Evolutionary conservation across 2,888 invertebrate genomes (phyloP).

Genomic region (Tetrapedia diversipes): DNA sequence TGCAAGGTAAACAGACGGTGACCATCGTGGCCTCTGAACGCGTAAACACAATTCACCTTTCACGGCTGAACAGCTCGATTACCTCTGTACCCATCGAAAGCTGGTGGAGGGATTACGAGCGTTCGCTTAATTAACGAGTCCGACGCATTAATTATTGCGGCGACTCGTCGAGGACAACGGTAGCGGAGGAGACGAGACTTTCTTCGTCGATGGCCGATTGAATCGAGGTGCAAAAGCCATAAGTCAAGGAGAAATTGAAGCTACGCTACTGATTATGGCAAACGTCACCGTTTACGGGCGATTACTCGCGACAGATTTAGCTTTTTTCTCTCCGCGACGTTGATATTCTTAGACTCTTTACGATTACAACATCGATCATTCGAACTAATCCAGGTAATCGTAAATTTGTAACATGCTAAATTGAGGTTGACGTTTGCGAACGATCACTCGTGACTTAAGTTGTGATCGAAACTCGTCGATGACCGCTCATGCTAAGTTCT

Average conservation of each 20-base stretch:
- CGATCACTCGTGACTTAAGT: too few relatives aligned
- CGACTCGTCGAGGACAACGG: slow-evolving; percentile 3
- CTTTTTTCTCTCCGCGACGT: too few relatives aligned
- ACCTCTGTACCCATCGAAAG: slow-evolving; percentile 2
- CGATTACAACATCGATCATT: too few relatives aligned
- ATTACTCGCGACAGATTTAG: too few relatives aligned
- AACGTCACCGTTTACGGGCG: too few relatives aligned
- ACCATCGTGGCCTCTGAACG: neutral
- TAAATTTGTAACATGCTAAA: too few relatives aligned
- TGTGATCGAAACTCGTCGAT: too few relatives aligned
- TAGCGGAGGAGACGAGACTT: neutral
- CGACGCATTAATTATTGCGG: slow-evolving; percentile 15
- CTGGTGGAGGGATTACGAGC: neutral
- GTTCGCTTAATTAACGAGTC: slow-evolving; percentile 24
- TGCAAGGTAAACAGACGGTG: neutral
- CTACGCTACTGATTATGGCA: too few relatives aligned
- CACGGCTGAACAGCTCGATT: slow-evolving; percentile 20
- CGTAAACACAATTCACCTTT: slow-evolving; percentile 29
- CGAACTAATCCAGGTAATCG: too few relatives aligned
- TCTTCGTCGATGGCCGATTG: neutral
- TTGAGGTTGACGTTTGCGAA: too few relatives aligned
- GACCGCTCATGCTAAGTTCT: too few relatives aligned
- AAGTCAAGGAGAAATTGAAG: neutral
- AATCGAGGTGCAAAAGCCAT: neutral
- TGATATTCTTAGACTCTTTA: too few relatives aligned